Evolutionary conservation across 2,113 vertebrate species (phyloP).

Genomic region (Leptosomus discolor): DNA sequence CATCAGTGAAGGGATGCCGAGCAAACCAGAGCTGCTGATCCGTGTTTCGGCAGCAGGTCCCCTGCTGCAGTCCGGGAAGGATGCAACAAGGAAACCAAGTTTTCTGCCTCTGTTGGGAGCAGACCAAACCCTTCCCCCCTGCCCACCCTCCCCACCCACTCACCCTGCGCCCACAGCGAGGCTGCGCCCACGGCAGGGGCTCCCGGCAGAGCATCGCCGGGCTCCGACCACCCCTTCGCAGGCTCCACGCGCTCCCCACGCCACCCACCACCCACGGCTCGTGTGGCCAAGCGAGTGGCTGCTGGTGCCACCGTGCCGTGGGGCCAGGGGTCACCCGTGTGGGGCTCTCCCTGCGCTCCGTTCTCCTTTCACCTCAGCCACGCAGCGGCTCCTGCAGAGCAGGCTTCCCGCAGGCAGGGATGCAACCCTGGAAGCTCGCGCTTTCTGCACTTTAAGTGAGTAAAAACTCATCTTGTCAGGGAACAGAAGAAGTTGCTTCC

Average conservation of each 20-base stretch:
- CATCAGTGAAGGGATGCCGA: background rate
- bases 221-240: too few relatives aligned
- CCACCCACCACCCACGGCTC: too few relatives aligned
- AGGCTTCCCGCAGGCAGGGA: background rate
- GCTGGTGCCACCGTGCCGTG: accelerated
- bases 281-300: too few relatives aligned
- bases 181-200: too few relatives aligned
- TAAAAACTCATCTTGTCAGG: background rate
- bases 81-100: background rate
- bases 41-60: background rate
- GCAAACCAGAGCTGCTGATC: background rate
- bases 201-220: too few relatives aligned
- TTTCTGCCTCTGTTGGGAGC: background rate
- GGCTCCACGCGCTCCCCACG: too few relatives aligned
- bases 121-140: background rate
- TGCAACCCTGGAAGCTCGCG: background rate
- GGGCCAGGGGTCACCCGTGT: background rate
- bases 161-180: too few relatives aligned
- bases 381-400: background rate
- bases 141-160: too few relatives aligned
- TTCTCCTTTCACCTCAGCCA: background rate
- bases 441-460: background rate
- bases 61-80: background rate
- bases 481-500: background rate
- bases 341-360: background rate